phyloP scores from a whole-genome alignment of 2,797 vertebrate species.

The Antrozous pallidus region DNA sequence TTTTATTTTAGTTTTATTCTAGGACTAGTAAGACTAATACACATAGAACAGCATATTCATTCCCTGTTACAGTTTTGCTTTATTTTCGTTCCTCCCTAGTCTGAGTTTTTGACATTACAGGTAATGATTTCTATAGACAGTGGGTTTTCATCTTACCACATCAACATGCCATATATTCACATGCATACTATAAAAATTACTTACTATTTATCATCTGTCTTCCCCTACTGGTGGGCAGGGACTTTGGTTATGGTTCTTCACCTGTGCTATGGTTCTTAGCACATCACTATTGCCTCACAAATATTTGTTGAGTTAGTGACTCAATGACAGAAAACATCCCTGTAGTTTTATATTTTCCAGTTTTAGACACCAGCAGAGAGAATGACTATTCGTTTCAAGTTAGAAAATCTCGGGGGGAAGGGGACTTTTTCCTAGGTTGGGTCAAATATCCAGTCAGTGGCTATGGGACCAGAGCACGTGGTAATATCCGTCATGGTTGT shows the following conservation, averaged over 20 bases:
- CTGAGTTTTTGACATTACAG: neutral
- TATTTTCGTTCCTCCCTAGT: neutral
- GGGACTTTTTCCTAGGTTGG: neutral
- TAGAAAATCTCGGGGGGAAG: neutral
- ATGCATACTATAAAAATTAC: neutral
- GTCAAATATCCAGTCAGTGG: neutral
- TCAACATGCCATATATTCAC: neutral
- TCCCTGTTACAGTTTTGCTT: neutral
- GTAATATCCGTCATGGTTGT: neutral
- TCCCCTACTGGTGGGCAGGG: neutral
- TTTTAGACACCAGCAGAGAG: neutral
- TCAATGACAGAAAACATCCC: neutral
- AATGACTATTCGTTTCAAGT: neutral
- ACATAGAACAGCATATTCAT: neutral
- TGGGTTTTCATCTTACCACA: neutral
- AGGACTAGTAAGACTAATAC: neutral
- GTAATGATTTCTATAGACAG: neutral
- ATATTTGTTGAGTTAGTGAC: neutral
- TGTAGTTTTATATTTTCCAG: neutral
- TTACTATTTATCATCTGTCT: neutral
- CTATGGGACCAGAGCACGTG: neutral
- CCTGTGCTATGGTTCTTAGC: too few relatives aligned
- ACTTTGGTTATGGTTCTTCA: neutral
- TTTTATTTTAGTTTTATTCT: neutral
- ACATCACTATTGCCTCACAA: neutral